Percentiles rank a stretch among this genome's conserved stretches.
phyloP scores from a whole-genome alignment of 2,113 vertebrate genomes.

The Circaetus cinerascens region DNA sequence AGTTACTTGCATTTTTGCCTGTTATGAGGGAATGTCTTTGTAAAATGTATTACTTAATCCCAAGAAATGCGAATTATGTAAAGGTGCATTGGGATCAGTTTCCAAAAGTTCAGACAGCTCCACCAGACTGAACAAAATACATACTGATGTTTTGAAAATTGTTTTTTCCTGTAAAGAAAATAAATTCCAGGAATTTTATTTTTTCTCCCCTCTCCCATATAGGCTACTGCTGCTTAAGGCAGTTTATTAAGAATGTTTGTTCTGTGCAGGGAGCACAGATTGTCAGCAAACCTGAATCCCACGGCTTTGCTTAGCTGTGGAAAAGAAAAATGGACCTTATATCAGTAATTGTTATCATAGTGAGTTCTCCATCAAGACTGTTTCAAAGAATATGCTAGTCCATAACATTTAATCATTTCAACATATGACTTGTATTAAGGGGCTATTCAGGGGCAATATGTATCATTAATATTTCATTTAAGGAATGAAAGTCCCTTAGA shows the following conservation, averaged over 20 bases:
- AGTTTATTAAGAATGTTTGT: constrained; percentile 45
- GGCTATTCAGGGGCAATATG: constrained; percentile 57
- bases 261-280: constrained; percentile 28
- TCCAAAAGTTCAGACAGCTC: constrained; percentile 36
- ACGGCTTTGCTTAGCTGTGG: constrained; percentile 54
- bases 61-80: constrained; percentile 11
- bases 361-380: constrained; percentile 47
- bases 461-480: constrained; percentile 69
- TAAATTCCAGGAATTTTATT: constrained; percentile 46
- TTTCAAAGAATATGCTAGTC: constrained; percentile 57
- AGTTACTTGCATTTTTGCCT: constrained; percentile 8
- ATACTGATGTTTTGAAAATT: not conserved
- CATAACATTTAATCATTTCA: constrained; percentile 63
- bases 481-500: constrained; percentile 64
- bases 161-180: constrained; percentile 34
- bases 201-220: constrained; percentile 3
- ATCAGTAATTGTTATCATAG: constrained; percentile 59
- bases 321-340: constrained; percentile 50
- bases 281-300: constrained; percentile 51
- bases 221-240: constrained; percentile 29
- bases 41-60: constrained; percentile 59
- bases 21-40: constrained; percentile 42
- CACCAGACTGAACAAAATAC: not conserved
- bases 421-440: constrained; percentile 71
- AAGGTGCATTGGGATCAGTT: constrained; percentile 34